Conservation (phyloP, 2,888 invertebrate genomes). For the Podotricha telesiphe region DNA sequence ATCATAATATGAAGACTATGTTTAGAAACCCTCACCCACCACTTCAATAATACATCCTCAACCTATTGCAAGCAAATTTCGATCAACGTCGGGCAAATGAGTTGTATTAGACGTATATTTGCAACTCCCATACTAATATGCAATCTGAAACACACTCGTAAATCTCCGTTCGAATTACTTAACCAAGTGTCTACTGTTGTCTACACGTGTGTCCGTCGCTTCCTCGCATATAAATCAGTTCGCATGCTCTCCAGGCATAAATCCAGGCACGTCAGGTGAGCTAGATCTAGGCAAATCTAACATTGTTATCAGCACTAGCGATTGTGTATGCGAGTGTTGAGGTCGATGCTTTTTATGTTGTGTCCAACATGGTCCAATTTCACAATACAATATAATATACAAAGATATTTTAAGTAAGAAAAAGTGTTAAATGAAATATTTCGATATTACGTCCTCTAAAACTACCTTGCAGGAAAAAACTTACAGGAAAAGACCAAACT, state of each 20-base stretch:
- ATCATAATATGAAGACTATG: too few species aligned
- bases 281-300: slow-evolving; percentile 32
- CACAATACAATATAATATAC: too few species aligned
- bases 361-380: background rate
- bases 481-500: too few species aligned
- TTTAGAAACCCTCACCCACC: background rate
- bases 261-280: slow-evolving; percentile 29
- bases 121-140: slow-evolving; percentile 3
- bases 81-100: background rate
- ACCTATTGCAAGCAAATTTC: background rate
- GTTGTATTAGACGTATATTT: background rate
- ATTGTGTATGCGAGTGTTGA: slow-evolving; percentile 33
- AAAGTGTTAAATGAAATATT: too few species aligned
- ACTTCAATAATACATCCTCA: background rate
- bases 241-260: slow-evolving; percentile 37
- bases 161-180: slow-evolving; percentile 20
- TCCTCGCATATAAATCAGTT: slow-evolving; percentile 38
- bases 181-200: slow-evolving; percentile 2
- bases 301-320: slow-evolving; percentile 27
- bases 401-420: too few species aligned
- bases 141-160: background rate
- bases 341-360: slow-evolving; percentile 26
- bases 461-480: too few species aligned
- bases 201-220: slow-evolving; percentile 32
- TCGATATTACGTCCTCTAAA: too few species aligned